Evolutionary conservation across 2,113 vertebrate species (phyloP), one percentile per base, ranked within the genome.

Genomic region (Calonectris borealis): DNA sequence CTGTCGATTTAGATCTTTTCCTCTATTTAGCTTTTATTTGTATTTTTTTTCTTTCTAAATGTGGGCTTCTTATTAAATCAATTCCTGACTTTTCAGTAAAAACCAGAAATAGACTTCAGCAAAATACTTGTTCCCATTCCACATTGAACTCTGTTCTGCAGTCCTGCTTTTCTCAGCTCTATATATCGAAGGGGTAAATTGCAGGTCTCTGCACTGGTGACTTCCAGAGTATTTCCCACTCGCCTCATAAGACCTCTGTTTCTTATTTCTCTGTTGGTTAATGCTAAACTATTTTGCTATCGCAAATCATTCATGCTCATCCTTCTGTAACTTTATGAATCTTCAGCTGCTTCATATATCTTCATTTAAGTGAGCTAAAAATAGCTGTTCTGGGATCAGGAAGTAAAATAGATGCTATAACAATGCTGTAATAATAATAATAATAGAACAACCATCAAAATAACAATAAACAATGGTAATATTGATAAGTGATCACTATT

Each of bases 301-400:
- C 0, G 0, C 86, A 95, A 96, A 95, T 93, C 91, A 87, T 88
- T 96, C 95, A 91, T 79, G 94, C 94, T 96, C 31, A 94, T 95
- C 95, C 80, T 94, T 95, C 83, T 96, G 96, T 94, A 90, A 92
- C 96, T 93, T 94, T 90, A 94, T 94, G 84, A 94, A 96, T 94
- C 94, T 96, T 90, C 86, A 91, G 64, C 71, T 88, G 88, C 75
- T 96, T 95, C 94, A 96, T 97, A 83, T 94, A 93, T 96, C 96
- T 96, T 96, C 60, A 88, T 97, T 94, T 96, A 92, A 95, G 71
- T 75, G 49, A 92, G 12, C 38, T 91, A 95, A 94, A 95, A 96
- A 91, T 91, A 96, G 77, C 31, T 90, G 34, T 80, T 91, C 66
- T 90, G 75, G 73, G 86, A 90, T 85, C 27, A 93, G 66, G 58